These are phyloP conservation scores for Phrynocephalus forsythii DNA, from an alignment of 2,797 vertebrate genomes.

Conservation along the genomic window DNA sequence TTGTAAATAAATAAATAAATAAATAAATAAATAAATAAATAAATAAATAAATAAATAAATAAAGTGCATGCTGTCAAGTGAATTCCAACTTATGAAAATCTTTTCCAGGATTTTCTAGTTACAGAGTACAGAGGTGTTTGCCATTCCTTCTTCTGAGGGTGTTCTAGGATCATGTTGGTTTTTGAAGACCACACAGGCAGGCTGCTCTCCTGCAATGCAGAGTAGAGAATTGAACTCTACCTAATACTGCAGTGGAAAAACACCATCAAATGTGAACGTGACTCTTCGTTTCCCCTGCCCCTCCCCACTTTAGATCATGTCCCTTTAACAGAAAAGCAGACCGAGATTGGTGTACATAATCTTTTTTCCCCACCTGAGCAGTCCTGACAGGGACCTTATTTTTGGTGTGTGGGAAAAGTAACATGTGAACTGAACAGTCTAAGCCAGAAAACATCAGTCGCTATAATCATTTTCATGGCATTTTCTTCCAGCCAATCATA, in stretches of 20 bases:
- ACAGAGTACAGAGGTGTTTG: no score
- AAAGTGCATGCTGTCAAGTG: no score
- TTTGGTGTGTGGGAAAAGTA: neutral
- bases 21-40: no score
- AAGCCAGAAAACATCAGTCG: neutral
- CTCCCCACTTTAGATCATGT: neutral
- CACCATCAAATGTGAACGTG: neutral
- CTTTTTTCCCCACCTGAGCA: neutral
- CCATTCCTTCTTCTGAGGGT: no score
- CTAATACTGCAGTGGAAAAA: neutral
- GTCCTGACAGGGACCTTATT: neutral
- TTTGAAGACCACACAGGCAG: no score
- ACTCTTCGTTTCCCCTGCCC: neutral
- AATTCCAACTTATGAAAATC: no score
- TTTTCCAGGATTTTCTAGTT: no score
- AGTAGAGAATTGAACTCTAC: no score
- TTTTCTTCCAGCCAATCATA: neutral
- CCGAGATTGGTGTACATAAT: neutral
- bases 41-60: no score
- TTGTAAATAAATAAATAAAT: no score
- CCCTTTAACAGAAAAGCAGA: neutral
- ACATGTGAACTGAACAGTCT: neutral
- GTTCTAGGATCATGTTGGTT: no score
- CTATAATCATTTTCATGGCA: neutral
- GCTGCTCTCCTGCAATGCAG: no score